These are phyloP conservation scores for Gopherus evgoodei DNA, from an alignment of 2,113 vertebrate genomes.

Conservation along the genomic window DNA sequence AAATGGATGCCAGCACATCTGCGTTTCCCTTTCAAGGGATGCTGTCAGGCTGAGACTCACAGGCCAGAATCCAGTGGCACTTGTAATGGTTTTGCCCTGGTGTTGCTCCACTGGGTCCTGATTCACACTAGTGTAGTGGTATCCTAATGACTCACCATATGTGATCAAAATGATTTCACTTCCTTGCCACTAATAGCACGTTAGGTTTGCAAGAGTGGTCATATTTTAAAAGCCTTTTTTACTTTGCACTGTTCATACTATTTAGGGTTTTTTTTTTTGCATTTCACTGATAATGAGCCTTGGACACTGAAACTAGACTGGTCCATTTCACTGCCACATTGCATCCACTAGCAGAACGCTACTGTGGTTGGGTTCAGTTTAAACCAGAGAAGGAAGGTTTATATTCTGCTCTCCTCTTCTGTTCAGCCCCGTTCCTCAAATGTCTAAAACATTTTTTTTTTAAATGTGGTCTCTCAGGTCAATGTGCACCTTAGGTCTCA, in stretches of 20 bases:
- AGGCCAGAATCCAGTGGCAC: background rate
- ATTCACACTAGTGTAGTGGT: background rate
- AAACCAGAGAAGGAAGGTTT: background rate
- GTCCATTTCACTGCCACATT: background rate
- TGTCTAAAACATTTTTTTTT: background rate
- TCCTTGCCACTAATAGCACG: background rate
- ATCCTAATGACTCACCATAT: background rate
- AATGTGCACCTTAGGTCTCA: background rate
- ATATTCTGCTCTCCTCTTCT: background rate
- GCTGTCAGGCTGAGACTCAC: background rate
- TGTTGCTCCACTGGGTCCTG: background rate
- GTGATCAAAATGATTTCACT: background rate
- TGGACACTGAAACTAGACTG: background rate
- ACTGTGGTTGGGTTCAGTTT: background rate
- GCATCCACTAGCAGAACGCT: background rate
- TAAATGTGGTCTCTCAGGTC: background rate
- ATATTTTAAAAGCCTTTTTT: background rate
- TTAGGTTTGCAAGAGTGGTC: background rate
- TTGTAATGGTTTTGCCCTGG: background rate
- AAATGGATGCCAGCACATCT: conserved; percentile 16
- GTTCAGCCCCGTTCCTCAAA: background rate
- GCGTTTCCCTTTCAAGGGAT: background rate
- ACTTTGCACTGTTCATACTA: background rate
- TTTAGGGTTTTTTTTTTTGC: background rate
- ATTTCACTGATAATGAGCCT: background rate